Percentiles rank a stretch among this genome's conserved stretches.
These are phyloP conservation scores for Micrastur ruficollis DNA, from an alignment of 2,797 vertebrate genomes.

Conservation along the genomic window DNA sequence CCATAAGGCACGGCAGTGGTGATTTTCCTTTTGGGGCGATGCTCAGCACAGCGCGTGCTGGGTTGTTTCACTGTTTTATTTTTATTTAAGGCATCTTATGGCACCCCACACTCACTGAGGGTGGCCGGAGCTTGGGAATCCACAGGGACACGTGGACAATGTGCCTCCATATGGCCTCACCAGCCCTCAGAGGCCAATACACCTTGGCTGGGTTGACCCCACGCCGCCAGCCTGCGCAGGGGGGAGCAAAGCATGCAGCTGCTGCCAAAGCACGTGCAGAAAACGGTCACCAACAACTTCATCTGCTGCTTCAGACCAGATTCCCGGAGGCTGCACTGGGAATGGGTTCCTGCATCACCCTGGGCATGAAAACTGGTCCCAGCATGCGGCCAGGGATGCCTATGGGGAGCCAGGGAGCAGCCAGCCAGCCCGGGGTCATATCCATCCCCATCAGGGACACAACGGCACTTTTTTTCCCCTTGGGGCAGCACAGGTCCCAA, in stretches of 20 bases:
- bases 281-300: background rate
- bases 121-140: background rate
- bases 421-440: background rate
- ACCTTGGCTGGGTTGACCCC: no score
- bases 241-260: background rate
- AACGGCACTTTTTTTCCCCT: fast-evolving
- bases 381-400: fast-evolving
- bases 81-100: background rate
- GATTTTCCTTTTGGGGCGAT: background rate
- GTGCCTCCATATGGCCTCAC: fast-evolving
- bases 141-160: fast-evolving
- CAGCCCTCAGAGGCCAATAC: background rate
- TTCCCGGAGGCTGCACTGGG: background rate
- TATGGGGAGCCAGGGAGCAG: fast-evolving
- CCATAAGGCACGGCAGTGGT: fast-evolving
- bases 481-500: background rate
- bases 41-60: background rate
- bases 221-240: background rate
- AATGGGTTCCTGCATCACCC: background rate
- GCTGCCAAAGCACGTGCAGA: background rate
- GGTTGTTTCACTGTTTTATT: background rate
- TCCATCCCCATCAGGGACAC: background rate
- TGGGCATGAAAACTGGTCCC: background rate
- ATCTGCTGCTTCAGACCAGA: fast-evolving
- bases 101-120: background rate